Evolutionary conservation across 2,113 vertebrate species (phyloP).

Genomic region (Silurus glanis): DNA sequence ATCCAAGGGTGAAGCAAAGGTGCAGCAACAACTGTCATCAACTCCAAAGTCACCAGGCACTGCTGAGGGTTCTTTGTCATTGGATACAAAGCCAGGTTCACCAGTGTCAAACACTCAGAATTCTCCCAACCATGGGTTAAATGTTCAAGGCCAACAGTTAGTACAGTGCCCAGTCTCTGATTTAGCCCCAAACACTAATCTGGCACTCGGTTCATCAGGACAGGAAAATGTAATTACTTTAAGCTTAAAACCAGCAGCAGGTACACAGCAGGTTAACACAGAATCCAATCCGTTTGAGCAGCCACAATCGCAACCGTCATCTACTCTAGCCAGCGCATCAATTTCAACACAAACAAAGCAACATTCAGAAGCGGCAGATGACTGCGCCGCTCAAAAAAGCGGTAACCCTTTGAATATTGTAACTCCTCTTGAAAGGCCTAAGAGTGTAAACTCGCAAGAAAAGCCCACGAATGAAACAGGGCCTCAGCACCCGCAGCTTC

Average conservation of each 20-base stretch:
- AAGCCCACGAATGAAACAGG: conserved; percentile 58
- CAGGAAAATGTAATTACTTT: conserved; percentile 58
- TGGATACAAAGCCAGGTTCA: conserved; percentile 56
- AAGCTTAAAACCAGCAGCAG: conserved; percentile 59
- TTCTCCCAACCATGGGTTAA: conserved; percentile 54
- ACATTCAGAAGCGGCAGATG: conserved; percentile 58
- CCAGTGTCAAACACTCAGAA: conserved; percentile 51
- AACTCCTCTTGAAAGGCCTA: conserved; percentile 59
- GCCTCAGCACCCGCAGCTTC: conserved; percentile 62
- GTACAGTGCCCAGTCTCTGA: conserved; percentile 54
- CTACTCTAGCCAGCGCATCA: conserved; percentile 55
- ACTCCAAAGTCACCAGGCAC: conserved; percentile 48
- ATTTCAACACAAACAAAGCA: conserved; percentile 62
- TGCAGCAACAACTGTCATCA: conserved; percentile 53
- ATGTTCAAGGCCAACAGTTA: conserved; percentile 31
- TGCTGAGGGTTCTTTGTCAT: conserved; percentile 62
- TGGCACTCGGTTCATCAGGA: conserved; percentile 48
- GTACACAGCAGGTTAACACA: conserved; percentile 55
- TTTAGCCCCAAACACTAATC: conserved; percentile 50
- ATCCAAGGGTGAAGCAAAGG: conserved; percentile 52
- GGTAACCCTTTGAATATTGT: conserved; percentile 64
- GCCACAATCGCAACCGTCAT: conserved; percentile 54
- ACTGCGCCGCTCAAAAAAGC: conserved; percentile 54
- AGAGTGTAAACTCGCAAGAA: conserved; percentile 61
- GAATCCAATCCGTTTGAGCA: conserved; percentile 62